phyloP scores from a whole-genome alignment of 2,888 invertebrate species.

The Tiliacea aurago region DNA sequence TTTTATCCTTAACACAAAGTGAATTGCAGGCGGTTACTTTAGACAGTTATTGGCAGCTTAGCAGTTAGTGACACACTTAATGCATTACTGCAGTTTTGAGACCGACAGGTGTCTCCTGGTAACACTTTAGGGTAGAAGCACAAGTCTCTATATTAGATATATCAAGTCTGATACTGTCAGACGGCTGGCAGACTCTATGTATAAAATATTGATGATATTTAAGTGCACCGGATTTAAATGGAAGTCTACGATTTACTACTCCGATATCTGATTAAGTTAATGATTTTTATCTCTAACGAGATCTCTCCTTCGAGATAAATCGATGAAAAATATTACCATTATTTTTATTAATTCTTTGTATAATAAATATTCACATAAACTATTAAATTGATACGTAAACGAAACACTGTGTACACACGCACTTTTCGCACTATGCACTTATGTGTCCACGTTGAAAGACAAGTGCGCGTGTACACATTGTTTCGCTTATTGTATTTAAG shows the following conservation, averaged over 20 bases:
- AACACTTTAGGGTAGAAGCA: neutral
- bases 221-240: constrained; percentile 6
- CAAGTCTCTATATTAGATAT: constrained; percentile 1
- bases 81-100: constrained; percentile 45
- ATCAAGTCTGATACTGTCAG: neutral
- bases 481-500: too few relatives aligned
- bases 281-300: neutral
- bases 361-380: too few relatives aligned
- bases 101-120: constrained; percentile 17
- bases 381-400: too few relatives aligned
- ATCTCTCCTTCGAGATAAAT: too few relatives aligned
- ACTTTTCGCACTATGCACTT: too few relatives aligned
- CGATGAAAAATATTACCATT: too few relatives aligned
- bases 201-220: constrained; percentile 6
- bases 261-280: neutral
- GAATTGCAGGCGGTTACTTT: constrained; percentile 14
- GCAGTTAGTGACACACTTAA: constrained; percentile 35
- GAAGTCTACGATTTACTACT: neutral
- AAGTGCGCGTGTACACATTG: too few relatives aligned
- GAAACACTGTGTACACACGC: too few relatives aligned
- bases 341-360: too few relatives aligned
- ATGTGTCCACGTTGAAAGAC: too few relatives aligned
- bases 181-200: neutral
- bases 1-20: neutral
- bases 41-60: constrained; percentile 24